Base-by-base conservation (phyloP, 1,140 invertebrate species). In the Drosophila willistoni region DNA sequence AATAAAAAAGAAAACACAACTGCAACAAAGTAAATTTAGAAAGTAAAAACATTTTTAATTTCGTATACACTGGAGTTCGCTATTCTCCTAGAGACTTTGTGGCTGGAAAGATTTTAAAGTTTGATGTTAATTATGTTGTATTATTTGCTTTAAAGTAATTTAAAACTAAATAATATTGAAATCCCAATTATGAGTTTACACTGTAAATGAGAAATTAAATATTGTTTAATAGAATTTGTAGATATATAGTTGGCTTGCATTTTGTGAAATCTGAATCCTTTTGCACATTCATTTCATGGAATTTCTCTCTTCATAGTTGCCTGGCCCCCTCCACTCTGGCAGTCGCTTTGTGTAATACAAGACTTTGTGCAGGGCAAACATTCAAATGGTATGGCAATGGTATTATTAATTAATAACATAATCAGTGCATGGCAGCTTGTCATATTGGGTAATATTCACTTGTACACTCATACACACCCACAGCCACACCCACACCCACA, bases 401-500 rank as follows among this genome's bases (percentile, higher is more conserved):
- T 68, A 87, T 87, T 83, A 77, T 64, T 87, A 86, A 87, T 86
- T 86, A 82, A 87, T 86, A 86, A 87, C 76, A 83, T 83, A 86
- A 86, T 83, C 83, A 87, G 76, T 83, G 79, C 63, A 67, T 71
- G 86, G 71, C 9, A 19, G 44, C 62, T 56, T 87, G 83, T 77
- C 79, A 79, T 71, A 66, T 64, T 68, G 71, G 74, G 71, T 78
- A 77, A 85, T 71, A 70, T 47, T 77, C 73, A 36, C 62, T 42
- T 22, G 33, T 47, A 57, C 12, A 41, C 39, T 19, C 13, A 1
- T 22, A 22, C 14, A 36, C 51, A 71, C 25, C 10, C 39, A 25
- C 61, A n/a, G n/a, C n/a, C n/a, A n/a, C n/a, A n/a, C n/a, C n/a
- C n/a, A 57, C 12, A 41, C 39, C 33, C 13, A 1, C 2, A 22